Percentiles rank a stretch among this genome's conserved stretches.
phyloP scores from a whole-genome alignment of 2,888 invertebrate species.

The Colletes collaris region DNA sequence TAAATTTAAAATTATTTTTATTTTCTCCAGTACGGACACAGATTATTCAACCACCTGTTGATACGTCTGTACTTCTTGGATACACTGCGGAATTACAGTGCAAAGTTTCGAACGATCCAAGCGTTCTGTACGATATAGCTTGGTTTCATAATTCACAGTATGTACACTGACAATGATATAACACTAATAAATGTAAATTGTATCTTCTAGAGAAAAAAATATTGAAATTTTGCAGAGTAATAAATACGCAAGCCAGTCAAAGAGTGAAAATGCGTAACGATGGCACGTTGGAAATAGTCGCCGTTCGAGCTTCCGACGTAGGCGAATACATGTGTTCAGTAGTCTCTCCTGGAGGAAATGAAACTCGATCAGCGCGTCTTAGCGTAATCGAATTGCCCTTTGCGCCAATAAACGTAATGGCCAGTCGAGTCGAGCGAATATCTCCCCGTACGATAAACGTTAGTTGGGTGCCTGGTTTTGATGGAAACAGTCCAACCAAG shows the following conservation, averaged over 20 bases:
- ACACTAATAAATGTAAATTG: constrained; percentile 5
- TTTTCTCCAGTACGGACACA: constrained; percentile 91
- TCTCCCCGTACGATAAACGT: constrained; percentile 93
- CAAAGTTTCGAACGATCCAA: constrained; percentile 95
- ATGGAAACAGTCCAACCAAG: constrained; percentile 97
- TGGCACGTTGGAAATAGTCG: constrained; percentile 94
- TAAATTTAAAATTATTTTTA: constrained; percentile 2
- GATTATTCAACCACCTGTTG: constrained; percentile 96
- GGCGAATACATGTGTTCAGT: constrained; percentile 97
- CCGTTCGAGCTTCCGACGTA: constrained; percentile 95
- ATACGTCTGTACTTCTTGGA: constrained; percentile 95
- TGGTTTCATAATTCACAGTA: constrained; percentile 95
- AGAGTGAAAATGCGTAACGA: constrained; percentile 90
- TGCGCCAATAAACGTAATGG: constrained; percentile 94
- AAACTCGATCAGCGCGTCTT: constrained; percentile 92
- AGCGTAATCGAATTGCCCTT: constrained; percentile 98
- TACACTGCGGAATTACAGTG: constrained; percentile 97
- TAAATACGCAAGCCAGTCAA: constrained; percentile 87
- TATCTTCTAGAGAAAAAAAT: not conserved
- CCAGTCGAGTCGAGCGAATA: constrained; percentile 87
- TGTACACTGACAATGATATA: constrained; percentile 78
- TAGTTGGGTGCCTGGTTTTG: constrained; percentile 97
- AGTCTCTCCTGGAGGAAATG: constrained; percentile 95
- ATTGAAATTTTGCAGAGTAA: constrained; percentile 81
- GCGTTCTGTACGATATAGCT: constrained; percentile 92